Evolutionary conservation across 2,113 vertebrate species (phyloP).

Genomic region (Monarcha castaneiventris): DNA sequence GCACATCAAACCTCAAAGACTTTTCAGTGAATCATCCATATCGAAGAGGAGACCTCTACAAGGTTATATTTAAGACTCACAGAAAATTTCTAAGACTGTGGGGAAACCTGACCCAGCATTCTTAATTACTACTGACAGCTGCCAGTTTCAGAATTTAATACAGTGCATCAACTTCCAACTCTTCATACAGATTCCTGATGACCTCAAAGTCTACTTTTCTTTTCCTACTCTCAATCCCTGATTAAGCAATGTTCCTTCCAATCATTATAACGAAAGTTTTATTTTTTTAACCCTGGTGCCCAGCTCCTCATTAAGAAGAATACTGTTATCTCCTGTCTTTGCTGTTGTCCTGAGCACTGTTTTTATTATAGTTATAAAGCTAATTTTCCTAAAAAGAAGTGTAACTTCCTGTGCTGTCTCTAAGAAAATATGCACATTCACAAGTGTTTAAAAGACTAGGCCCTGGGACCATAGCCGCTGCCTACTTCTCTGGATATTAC

Average conservation of each 20-base stretch:
- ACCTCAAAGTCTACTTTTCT: not conserved
- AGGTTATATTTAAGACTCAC: not conserved
- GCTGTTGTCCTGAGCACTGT: not conserved
- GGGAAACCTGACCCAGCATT: not conserved
- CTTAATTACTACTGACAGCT: not conserved
- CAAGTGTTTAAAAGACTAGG: not conserved
- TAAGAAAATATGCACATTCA: not conserved
- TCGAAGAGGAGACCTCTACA: not conserved
- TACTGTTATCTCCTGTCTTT: not conserved
- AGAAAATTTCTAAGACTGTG: not conserved
- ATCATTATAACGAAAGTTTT: not conserved
- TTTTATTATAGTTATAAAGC: not conserved
- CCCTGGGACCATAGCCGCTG: not conserved
- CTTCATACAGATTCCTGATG: not conserved
- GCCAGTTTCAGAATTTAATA: not conserved
- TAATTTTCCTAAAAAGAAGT: not conserved
- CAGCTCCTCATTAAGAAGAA: not conserved
- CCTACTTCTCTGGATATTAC: not conserved
- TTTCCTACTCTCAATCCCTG: not conserved
- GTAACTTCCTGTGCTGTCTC: not conserved
- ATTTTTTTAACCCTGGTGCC: not conserved
- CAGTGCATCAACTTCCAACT: not conserved
- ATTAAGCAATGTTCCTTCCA: not conserved
- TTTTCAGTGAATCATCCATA: not conserved
- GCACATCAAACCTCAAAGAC: not conserved